Evolutionary conservation across 2,113 vertebrate species (phyloP).

Genomic region (Crotalus helleri): DNA sequence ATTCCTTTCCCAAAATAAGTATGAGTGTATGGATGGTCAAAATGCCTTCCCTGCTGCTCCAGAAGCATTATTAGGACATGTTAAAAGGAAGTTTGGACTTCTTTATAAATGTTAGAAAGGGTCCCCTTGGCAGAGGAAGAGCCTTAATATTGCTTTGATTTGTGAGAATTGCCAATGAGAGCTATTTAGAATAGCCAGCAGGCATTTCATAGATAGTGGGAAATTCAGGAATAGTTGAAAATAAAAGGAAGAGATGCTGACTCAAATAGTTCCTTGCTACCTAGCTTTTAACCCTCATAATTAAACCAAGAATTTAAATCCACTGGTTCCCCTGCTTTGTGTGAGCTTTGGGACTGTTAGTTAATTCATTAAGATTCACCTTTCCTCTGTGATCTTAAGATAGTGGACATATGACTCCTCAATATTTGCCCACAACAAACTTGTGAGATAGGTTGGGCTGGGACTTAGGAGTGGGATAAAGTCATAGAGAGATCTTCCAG

Average conservation of each 20-base stretch:
- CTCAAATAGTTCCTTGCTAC: neutral
- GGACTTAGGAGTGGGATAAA: neutral
- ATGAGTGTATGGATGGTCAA: neutral
- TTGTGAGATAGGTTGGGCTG: neutral
- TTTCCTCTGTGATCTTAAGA: neutral
- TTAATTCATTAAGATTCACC: neutral
- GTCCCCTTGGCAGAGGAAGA: neutral
- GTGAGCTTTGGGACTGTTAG: neutral
- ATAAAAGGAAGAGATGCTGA: neutral
- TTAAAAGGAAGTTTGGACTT: neutral
- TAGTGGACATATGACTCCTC: neutral
- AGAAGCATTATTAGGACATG: neutral
- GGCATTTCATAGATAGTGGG: neutral
- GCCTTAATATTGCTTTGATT: neutral
- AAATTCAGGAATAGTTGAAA: neutral
- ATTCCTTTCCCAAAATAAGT: neutral
- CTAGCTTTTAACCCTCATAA: neutral
- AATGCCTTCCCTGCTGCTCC: neutral
- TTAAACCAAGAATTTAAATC: neutral
- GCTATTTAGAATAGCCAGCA: neutral
- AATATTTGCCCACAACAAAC: neutral
- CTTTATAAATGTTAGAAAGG: too few species aligned
- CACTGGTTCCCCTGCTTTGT: neutral
- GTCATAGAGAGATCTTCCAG: neutral
- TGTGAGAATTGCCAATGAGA: neutral